phyloP scores from a whole-genome alignment of 2,797 vertebrate genomes.

The Halcyon badia region DNA sequence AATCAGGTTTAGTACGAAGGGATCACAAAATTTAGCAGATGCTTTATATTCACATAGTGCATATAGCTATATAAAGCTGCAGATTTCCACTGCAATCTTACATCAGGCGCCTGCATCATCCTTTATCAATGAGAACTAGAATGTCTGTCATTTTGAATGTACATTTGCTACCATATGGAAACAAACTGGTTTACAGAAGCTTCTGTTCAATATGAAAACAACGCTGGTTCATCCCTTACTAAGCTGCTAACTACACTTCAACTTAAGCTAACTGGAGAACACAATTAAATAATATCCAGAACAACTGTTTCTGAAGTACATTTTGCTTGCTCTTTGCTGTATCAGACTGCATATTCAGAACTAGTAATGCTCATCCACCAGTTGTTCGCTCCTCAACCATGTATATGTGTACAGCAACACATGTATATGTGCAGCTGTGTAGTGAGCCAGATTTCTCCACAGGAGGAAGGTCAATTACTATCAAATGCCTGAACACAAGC shows the following conservation, averaged over 20 bases:
- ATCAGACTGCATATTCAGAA: not conserved
- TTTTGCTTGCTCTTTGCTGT: not conserved
- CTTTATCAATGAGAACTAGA: not conserved
- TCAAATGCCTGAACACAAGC: slow-evolving; percentile 21
- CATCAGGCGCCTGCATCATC: not conserved
- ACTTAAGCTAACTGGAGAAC: not conserved
- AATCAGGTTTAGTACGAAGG: not conserved
- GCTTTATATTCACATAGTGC: not conserved
- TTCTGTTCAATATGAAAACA: not conserved
- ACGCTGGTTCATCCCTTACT: not conserved
- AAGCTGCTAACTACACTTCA: slow-evolving; percentile 41
- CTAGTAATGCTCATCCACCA: not conserved
- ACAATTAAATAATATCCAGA: slow-evolving; percentile 10
- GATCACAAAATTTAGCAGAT: not conserved
- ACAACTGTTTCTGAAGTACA: not conserved
- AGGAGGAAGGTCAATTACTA: slow-evolving; percentile 31
- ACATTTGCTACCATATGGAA: not conserved
- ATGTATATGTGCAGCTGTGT: slow-evolving; percentile 16
- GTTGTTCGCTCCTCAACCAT: not conserved
- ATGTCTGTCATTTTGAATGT: not conserved
- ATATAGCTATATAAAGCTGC: not conserved
- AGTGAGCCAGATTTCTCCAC: not conserved
- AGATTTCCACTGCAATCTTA: not conserved
- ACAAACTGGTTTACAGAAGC: not conserved
- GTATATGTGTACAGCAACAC: not conserved